Conservation (phyloP, 2,113 vertebrate genomes). For the Onychorhynchus coronatus region DNA sequence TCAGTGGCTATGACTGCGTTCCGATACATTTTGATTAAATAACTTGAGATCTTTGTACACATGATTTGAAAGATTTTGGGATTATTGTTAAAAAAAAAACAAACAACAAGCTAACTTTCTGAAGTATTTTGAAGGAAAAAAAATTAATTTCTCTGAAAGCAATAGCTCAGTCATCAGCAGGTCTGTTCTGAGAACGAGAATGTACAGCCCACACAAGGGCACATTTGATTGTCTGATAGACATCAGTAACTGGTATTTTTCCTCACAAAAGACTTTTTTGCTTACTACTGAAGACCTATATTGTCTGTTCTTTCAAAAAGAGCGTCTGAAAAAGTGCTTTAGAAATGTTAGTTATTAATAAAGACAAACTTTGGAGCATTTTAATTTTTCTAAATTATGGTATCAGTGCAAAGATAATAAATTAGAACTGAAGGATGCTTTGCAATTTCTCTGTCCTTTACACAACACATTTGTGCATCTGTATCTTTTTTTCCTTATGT, state of each 20-base stretch:
- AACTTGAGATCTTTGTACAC: neutral
- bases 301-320: neutral
- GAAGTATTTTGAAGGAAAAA: neutral
- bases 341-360: neutral
- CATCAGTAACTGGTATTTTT: neutral
- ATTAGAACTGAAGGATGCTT: neutral
- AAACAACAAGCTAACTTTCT: neutral
- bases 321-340: neutral
- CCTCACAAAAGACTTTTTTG: neutral
- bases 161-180: neutral
- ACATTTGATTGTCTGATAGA: neutral
- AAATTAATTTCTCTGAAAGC: neutral
- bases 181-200: neutral
- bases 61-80: neutral
- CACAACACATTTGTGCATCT: conserved; percentile 24
- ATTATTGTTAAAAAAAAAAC: neutral
- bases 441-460: neutral
- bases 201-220: neutral
- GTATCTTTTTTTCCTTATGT: neutral
- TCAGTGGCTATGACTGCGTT: neutral
- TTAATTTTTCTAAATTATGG: neutral
- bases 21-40: neutral
- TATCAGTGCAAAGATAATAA: neutral
- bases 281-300: neutral
- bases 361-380: neutral